A percentile compares a stretch with the other conserved stretches of the same genome.
Conservation (phyloP, 2,888 invertebrate genomes). For the Bimastos eiseni region DNA sequence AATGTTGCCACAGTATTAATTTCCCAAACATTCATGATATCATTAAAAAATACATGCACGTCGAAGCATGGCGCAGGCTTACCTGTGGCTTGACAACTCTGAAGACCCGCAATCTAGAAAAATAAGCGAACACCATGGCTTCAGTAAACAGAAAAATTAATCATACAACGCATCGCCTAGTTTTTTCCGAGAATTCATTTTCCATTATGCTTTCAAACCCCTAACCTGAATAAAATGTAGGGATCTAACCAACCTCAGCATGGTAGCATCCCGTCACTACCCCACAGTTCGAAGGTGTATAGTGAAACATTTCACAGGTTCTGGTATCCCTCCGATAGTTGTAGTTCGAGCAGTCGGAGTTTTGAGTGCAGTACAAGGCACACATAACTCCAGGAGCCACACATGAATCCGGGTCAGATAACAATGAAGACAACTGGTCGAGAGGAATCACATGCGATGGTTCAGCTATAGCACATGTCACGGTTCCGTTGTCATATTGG, state of each 20-base stretch:
- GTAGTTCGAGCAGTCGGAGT: background rate
- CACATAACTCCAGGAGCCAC: background rate
- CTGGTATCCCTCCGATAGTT: background rate
- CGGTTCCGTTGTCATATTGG: background rate
- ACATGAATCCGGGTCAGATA: background rate
- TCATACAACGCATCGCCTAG: too few relatives aligned
- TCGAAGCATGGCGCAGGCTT: background rate
- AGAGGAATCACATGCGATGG: background rate
- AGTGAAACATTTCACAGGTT: background rate
- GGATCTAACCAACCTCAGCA: background rate
- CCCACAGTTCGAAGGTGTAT: background rate
- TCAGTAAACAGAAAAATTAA: too few relatives aligned
- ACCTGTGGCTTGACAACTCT: background rate
- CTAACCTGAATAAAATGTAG: too few relatives aligned
- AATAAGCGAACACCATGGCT: background rate
- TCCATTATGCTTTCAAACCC: too few relatives aligned
- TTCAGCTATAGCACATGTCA: background rate
- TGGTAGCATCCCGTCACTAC: background rate
- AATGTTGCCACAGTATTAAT: too few relatives aligned
- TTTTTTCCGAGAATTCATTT: too few relatives aligned
- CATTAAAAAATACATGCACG: too few relatives aligned
- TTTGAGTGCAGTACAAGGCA: background rate
- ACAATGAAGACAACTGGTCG: background rate
- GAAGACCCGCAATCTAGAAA: background rate
- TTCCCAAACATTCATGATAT: too few relatives aligned